Evolutionary conservation across 2,888 invertebrate species (phyloP).

Genomic region (Troides helena): DNA sequence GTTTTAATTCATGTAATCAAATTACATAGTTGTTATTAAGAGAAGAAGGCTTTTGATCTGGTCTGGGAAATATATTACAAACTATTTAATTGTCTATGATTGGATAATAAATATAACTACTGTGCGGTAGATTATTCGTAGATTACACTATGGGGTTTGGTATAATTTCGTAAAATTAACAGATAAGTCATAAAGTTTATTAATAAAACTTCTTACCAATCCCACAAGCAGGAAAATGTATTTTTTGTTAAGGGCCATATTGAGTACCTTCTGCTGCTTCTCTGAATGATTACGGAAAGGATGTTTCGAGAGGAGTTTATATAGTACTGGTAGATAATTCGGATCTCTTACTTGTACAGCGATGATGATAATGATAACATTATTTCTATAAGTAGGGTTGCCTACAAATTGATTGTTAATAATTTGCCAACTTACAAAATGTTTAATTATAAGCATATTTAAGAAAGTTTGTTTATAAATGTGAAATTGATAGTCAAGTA

Average conservation of each 20-base stretch:
- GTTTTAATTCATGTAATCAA: not conserved
- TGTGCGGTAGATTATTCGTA: too few species aligned
- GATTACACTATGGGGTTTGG: too few species aligned
- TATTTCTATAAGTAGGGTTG: slow-evolving; percentile 11
- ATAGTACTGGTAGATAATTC: slow-evolving; percentile 36
- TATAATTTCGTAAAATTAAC: not conserved
- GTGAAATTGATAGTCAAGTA: too few species aligned
- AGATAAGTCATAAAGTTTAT: not conserved
- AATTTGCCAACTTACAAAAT: not conserved
- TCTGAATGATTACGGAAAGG: not conserved
- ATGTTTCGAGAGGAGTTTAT: slow-evolving; percentile 33
- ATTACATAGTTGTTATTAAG: too few species aligned
- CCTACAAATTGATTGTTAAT: not conserved
- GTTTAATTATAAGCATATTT: too few species aligned
- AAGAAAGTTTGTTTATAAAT: not conserved
- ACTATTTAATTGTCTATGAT: too few species aligned
- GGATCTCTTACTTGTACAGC: not conserved
- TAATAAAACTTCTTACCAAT: slow-evolving; percentile 34
- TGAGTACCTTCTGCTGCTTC: not conserved
- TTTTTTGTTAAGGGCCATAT: slow-evolving; percentile 12
- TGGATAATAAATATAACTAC: too few species aligned
- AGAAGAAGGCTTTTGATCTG: too few species aligned
- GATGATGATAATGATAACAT: slow-evolving; percentile 19
- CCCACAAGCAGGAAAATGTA: slow-evolving; percentile 33
- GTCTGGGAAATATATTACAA: too few species aligned